Percentiles rank a stretch among this genome's conserved stretches.
These are phyloP conservation scores for Tragulus kanchil DNA, from an alignment of 2,113 vertebrate genomes.

Conservation along the genomic window DNA sequence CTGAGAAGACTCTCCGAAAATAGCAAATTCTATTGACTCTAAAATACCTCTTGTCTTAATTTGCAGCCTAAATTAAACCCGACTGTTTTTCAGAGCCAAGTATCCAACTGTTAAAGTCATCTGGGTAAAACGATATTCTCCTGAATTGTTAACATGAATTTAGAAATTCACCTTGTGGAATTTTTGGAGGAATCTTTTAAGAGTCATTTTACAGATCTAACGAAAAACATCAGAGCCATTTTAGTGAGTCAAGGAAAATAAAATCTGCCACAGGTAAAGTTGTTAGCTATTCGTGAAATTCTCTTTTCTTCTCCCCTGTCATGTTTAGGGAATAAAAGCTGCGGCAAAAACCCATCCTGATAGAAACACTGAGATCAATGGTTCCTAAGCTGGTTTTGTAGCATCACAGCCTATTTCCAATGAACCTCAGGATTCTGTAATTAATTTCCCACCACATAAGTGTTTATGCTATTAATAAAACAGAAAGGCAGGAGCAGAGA, in stretches of 20 bases:
- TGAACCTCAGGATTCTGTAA: background rate
- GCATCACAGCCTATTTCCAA: background rate
- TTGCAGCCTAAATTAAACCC: conserved; percentile 28
- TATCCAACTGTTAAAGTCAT: conserved; percentile 32
- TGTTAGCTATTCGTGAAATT: background rate
- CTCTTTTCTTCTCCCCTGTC: background rate
- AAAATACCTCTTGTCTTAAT: conserved; percentile 39
- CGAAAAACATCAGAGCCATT: background rate
- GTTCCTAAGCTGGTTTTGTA: background rate
- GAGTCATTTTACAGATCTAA: background rate
- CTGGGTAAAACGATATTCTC: background rate
- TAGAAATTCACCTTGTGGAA: conserved; percentile 15
- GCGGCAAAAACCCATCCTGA: background rate
- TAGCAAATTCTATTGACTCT: background rate
- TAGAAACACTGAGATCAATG: background rate
- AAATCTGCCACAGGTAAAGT: background rate
- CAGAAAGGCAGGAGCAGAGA: background rate
- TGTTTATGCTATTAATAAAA: background rate
- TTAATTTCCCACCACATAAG: background rate
- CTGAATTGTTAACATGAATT: conserved; percentile 5
- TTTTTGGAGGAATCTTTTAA: background rate
- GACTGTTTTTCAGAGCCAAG: conserved; percentile 3
- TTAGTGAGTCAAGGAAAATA: conserved; percentile 4
- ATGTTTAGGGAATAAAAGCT: conserved; percentile 33
- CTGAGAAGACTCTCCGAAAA: conserved; percentile 47